These are phyloP conservation scores for Drosophila pegasa DNA, from an alignment of 2,888 invertebrate genomes.

Conservation along the genomic window DNA sequence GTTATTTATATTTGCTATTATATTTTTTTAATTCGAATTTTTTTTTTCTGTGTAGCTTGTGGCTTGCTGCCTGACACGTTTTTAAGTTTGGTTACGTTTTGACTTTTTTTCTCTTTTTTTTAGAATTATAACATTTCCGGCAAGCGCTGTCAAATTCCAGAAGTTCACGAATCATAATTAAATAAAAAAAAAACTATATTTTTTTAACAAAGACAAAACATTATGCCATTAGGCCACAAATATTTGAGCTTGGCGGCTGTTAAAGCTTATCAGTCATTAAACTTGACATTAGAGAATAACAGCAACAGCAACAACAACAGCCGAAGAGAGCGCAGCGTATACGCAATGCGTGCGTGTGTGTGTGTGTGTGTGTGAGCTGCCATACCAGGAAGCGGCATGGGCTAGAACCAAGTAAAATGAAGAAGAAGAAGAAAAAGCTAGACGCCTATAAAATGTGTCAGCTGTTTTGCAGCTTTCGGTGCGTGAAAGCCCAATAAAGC, in stretches of 20 bases:
- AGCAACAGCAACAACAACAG: conserved; percentile 7
- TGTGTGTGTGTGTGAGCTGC: conserved; percentile 32
- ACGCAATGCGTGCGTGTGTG: conserved; percentile 27
- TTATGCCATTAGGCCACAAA: conserved; percentile 15
- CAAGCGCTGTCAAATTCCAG: conserved; percentile 20
- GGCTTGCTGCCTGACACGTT: conserved; percentile 47
- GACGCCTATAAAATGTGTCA: conserved; percentile 65
- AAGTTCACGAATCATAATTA: conserved; percentile 12
- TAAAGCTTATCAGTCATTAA: conserved; percentile 75
- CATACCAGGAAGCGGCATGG: conserved; percentile 31
- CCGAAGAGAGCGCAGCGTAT: conserved; percentile 39
- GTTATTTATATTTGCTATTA: too few relatives aligned
- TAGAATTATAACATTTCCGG: conserved; percentile 58
- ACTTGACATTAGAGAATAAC: conserved; percentile 52
- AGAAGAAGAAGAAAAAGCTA: conserved; percentile 13
- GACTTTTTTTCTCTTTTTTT: neutral
- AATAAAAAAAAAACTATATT: neutral
- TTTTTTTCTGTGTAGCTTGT: conserved; percentile 43
- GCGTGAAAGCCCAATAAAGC: conserved; percentile 28
- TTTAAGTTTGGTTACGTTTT: conserved; percentile 30
- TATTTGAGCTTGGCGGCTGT: conserved; percentile 37
- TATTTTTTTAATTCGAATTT: neutral
- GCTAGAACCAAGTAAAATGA: neutral
- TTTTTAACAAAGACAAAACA: conserved; percentile 2
- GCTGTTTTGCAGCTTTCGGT: conserved; percentile 55